Percentiles rank a stretch among this genome's conserved stretches.
These are phyloP conservation scores for Lasioglossum morio DNA, from an alignment of 2,888 invertebrate genomes.

Conservation along the genomic window DNA sequence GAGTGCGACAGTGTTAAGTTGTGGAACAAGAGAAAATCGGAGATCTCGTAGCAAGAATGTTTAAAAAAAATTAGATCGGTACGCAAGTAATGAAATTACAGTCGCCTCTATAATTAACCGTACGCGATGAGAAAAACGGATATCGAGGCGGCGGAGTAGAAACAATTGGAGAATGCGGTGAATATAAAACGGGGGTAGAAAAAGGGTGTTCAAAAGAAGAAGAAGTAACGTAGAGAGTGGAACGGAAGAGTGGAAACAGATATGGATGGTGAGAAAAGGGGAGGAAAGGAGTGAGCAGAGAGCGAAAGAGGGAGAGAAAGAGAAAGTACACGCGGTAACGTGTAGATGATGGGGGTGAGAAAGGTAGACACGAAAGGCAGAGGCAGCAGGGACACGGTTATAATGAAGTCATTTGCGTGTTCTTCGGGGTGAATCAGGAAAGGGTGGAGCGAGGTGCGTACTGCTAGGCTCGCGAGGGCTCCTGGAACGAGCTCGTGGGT, in stretches of 20 bases:
- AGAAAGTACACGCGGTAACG: slow-evolving; percentile 1
- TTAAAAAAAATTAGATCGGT: background rate
- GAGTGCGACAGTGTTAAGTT: background rate
- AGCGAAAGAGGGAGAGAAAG: background rate
- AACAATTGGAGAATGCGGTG: background rate
- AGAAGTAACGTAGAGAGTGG: background rate
- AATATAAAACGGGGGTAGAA: background rate
- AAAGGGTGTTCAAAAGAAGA: background rate
- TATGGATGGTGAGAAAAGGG: background rate
- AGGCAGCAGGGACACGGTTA: slow-evolving; percentile 58
- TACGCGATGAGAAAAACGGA: background rate
- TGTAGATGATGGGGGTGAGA: background rate
- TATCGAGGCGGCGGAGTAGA: background rate
- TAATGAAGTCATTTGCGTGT: slow-evolving; percentile 81
- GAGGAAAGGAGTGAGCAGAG: background rate
- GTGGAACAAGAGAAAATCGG: background rate
- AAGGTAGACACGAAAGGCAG: background rate
- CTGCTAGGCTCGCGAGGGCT: slow-evolving; percentile 51
- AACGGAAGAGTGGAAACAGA: background rate
- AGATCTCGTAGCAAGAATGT: background rate
- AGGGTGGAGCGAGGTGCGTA: slow-evolving; percentile 59
- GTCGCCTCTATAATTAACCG: background rate
- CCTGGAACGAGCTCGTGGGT: slow-evolving; percentile 12
- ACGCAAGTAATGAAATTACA: background rate
- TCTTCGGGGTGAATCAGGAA: slow-evolving; percentile 71